These are phyloP conservation scores for Lagenorhynchus albirostris DNA, from an alignment of 2,113 vertebrate genomes.

Conservation along the genomic window DNA sequence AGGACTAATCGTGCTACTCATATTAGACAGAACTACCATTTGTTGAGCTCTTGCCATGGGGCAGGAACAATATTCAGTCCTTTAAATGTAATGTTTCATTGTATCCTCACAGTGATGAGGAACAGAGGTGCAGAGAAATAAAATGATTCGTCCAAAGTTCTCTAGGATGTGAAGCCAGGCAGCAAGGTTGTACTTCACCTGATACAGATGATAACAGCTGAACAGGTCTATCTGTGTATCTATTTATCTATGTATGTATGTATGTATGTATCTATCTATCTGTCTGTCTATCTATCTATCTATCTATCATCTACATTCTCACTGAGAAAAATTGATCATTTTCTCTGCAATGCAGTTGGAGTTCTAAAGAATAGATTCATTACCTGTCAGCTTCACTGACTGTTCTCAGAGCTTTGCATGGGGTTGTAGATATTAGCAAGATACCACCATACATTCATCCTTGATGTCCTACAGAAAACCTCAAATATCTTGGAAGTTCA, in stretches of 20 bases:
- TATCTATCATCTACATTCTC: not conserved
- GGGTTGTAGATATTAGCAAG: not conserved
- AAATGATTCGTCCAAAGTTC: not conserved
- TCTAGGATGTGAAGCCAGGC: not conserved
- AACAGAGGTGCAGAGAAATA: not conserved
- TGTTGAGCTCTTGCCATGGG: not conserved
- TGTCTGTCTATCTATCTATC: too few species aligned
- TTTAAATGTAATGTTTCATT: not conserved
- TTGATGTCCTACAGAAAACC: not conserved
- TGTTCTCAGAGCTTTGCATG: not conserved
- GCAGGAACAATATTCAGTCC: not conserved
- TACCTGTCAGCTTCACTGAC: not conserved
- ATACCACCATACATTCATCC: too few species aligned
- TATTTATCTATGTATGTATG: not conserved
- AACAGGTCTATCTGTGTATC: not conserved
- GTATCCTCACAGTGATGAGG: not conserved
- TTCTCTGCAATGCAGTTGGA: not conserved
- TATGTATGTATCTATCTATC: accelerated
- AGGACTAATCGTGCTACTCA: not conserved
- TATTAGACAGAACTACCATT: too few species aligned
- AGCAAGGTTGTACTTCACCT: not conserved
- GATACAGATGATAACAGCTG: not conserved
- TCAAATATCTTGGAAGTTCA: not conserved
- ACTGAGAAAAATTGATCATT: not conserved
- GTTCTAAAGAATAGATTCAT: not conserved